These are phyloP conservation scores for Drosophila kokeensis DNA, from an alignment of 2,888 invertebrate species.

Conservation along the genomic window DNA sequence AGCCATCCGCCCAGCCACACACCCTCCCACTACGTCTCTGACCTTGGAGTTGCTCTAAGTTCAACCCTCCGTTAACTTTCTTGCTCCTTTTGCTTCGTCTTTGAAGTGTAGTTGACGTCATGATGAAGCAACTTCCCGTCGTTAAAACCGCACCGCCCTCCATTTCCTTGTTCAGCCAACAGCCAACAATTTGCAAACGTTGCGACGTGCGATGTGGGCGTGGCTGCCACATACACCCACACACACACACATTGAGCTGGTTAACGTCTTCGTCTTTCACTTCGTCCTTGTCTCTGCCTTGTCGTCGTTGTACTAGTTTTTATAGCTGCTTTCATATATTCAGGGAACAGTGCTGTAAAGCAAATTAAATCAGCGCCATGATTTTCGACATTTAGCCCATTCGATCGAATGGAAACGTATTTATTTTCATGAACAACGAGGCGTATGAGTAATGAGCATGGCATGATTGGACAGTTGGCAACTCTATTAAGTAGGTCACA, in stretches of 20 bases:
- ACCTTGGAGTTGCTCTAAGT: conserved; percentile 44
- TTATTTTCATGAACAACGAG: conserved; percentile 11
- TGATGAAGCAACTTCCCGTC: conserved; percentile 66
- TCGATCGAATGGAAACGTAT: conserved; percentile 15
- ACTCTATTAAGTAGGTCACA: conserved; percentile 33
- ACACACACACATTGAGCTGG: conserved; percentile 37
- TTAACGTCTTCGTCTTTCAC: conserved; percentile 30
- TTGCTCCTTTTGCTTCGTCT: conserved; percentile 14
- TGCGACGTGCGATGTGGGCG: conserved; percentile 50
- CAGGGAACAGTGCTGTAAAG: conserved; percentile 37
- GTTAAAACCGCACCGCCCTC: conserved; percentile 46
- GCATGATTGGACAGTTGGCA: conserved; percentile 45
- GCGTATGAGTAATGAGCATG: conserved; percentile 56
- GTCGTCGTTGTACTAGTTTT: neutral
- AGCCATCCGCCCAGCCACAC: neutral
- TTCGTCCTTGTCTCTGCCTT: neutral
- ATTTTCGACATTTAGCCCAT: conserved; percentile 44
- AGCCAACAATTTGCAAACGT: conserved; percentile 52
- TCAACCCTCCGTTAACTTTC: conserved; percentile 45
- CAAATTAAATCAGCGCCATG: conserved; percentile 71
- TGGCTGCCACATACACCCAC: conserved; percentile 26
- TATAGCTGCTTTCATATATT: conserved; percentile 8
- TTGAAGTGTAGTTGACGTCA: conserved; percentile 66
- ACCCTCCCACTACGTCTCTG: neutral
- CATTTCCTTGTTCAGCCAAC: conserved; percentile 18